Conservation (phyloP, 2,113 vertebrate genomes). For the Gadus chalcogrammus region DNA sequence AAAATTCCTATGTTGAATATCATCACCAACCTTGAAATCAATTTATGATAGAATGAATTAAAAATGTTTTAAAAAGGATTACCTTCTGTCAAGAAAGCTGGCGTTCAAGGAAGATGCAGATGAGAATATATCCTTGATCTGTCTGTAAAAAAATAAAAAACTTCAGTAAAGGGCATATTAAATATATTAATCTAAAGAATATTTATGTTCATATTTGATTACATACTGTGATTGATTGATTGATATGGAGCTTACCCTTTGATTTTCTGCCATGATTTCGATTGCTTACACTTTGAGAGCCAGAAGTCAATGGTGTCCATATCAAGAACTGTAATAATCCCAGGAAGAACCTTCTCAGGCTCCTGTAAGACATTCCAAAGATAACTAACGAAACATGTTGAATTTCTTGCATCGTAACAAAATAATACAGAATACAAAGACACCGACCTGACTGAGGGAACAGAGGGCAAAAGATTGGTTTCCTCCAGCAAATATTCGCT, state of each 20-base stretch:
- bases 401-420: background rate
- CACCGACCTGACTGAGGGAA: constrained; percentile 1
- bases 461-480: constrained; percentile 37
- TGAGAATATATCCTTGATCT: constrained; percentile 42
- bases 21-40: background rate
- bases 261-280: constrained; percentile 15
- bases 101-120: constrained; percentile 48
- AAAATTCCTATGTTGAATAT: background rate
- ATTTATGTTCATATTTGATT: background rate
- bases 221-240: too few relatives aligned
- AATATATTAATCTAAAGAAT: background rate
- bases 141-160: constrained; percentile 26
- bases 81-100: constrained; percentile 52
- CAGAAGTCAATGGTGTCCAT: constrained; percentile 32
- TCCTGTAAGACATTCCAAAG: constrained; percentile 4
- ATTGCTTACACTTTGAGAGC: constrained; percentile 23
- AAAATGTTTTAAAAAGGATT: background rate
- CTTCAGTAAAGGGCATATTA: constrained; percentile 21
- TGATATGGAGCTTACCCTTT: constrained; percentile 32
- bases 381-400: background rate
- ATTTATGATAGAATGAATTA: background rate
- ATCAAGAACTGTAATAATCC: constrained; percentile 22
- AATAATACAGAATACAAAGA: background rate
- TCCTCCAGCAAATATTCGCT: constrained; percentile 37
- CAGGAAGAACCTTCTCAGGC: background rate